Evolutionary conservation across 2,797 vertebrate genomes (phyloP).

Genomic region (Poeciliopsis turneri): DNA sequence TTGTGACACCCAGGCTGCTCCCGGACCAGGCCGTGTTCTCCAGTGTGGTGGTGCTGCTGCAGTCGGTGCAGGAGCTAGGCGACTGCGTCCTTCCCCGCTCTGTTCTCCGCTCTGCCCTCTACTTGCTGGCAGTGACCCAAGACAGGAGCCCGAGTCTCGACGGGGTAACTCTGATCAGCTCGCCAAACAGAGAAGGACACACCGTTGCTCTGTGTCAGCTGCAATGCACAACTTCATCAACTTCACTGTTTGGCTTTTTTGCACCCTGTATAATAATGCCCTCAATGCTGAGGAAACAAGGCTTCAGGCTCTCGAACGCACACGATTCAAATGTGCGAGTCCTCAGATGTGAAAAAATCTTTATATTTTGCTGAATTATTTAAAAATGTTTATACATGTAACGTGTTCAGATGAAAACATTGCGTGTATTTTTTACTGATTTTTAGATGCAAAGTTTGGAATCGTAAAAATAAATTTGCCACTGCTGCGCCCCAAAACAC

Average conservation of each 20-base stretch:
- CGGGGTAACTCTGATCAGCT: constrained; percentile 71
- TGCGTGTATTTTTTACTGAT: not conserved
- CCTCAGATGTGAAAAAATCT: not conserved
- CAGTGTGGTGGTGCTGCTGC: constrained; percentile 82
- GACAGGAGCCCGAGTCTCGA: constrained; percentile 80
- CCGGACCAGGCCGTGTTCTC: constrained; percentile 85
- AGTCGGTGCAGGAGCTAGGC: constrained; percentile 81
- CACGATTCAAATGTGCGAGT: not conserved
- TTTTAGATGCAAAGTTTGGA: not conserved
- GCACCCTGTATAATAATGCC: not conserved
- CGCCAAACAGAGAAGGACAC: not conserved
- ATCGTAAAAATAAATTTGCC: too few species aligned
- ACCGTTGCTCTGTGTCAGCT: not conserved
- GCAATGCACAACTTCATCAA: not conserved
- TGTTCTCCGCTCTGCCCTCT: constrained; percentile 86
- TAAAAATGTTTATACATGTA: not conserved
- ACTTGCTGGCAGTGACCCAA: constrained; percentile 89
- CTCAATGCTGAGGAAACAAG: not conserved
- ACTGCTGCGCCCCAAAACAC: too few species aligned
- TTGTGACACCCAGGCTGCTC: constrained; percentile 83
- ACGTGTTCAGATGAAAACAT: not conserved
- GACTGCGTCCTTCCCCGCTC: constrained; percentile 71
- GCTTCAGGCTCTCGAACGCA: not conserved
- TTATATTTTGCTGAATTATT: not conserved
- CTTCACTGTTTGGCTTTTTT: not conserved